These are phyloP conservation scores for Eremophila alpestris DNA, from an alignment of 2,797 vertebrate species.

Conservation along the genomic window DNA sequence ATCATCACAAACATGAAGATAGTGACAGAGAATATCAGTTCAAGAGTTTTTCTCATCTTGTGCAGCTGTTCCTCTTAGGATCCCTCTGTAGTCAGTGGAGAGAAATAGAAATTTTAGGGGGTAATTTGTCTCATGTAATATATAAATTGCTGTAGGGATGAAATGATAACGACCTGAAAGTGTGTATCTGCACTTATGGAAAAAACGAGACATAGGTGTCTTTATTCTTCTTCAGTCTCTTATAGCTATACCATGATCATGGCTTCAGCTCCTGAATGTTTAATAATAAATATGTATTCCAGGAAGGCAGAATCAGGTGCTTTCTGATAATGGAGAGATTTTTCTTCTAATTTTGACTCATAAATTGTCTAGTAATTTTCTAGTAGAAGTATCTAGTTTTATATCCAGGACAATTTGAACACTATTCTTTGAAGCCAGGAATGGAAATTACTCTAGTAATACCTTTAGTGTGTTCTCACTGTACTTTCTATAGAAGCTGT, in stretches of 20 bases:
- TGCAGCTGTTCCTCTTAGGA: not conserved
- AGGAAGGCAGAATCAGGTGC: not conserved
- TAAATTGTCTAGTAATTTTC: not conserved
- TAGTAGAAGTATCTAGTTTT: not conserved
- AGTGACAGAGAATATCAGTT: not conserved
- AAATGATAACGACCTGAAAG: not conserved
- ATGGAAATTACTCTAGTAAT: not conserved
- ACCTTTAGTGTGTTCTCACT: not conserved
- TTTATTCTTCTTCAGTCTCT: not conserved
- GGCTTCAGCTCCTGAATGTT: not conserved
- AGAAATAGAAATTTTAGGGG: not conserved
- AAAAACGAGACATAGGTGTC: not conserved
- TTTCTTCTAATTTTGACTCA: not conserved
- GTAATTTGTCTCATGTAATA: not conserved
- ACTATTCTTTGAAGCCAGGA: not conserved
- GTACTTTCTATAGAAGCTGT: not conserved
- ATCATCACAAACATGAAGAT: not conserved
- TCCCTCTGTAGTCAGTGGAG: not conserved
- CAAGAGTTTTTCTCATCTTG: not conserved
- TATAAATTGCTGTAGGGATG: not conserved
- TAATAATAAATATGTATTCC: not conserved
- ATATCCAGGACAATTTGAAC: not conserved
- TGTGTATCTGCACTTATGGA: not conserved
- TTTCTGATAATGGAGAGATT: not conserved
- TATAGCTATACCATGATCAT: not conserved